Evolutionary conservation across 2,888 invertebrate genomes (phyloP).

Genomic region (Dysmachus trigonus): DNA sequence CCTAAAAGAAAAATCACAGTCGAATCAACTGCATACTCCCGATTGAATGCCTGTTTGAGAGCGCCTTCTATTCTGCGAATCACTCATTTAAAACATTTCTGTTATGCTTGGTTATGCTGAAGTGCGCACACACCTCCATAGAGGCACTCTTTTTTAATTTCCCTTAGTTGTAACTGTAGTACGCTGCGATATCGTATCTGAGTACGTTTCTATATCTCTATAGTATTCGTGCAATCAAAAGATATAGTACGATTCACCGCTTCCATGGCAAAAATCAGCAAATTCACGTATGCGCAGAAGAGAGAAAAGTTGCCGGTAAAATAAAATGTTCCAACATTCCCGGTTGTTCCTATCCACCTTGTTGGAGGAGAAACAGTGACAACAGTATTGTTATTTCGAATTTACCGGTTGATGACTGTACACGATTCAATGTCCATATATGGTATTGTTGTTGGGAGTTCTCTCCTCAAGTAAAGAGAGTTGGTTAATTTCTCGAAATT

Average conservation of each 20-base stretch:
- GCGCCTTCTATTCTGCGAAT: background rate
- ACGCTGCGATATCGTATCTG: background rate
- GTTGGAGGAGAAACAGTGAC: slow-evolving; percentile 27
- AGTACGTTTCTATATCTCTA: background rate
- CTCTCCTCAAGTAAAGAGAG: background rate
- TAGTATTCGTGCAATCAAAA: background rate
- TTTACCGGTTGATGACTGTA: slow-evolving; percentile 49
- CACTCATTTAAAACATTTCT: background rate
- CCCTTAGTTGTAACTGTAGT: background rate
- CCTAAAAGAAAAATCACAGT: background rate
- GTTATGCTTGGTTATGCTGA: background rate
- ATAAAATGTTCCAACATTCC: slow-evolving; percentile 22
- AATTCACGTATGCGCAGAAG: slow-evolving; percentile 33
- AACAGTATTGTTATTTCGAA: background rate
- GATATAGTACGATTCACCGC: background rate
- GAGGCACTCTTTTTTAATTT: background rate
- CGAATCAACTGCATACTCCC: no score
- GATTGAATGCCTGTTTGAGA: no score
- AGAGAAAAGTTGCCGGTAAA: slow-evolving; percentile 37
- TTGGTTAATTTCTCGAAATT: background rate
- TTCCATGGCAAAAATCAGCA: background rate
- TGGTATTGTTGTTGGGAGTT: slow-evolving; percentile 48
- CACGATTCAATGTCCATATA: slow-evolving; percentile 48
- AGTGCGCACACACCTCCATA: background rate
- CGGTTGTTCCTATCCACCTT: background rate